Base-by-base conservation (phyloP, 2,888 invertebrate genomes). In the Drosophila tanythrix region DNA sequence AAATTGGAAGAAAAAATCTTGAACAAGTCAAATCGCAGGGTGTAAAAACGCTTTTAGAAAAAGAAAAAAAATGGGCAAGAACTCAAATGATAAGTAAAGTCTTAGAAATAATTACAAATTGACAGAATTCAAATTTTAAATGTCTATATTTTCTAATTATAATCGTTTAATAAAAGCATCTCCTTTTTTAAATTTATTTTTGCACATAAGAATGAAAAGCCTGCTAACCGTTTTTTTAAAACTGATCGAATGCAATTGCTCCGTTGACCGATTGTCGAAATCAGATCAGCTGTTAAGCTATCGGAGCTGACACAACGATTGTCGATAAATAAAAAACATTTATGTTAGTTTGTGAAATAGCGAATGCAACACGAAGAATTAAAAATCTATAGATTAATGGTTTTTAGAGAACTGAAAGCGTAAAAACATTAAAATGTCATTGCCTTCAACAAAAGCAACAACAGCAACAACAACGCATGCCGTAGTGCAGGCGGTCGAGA, bases 401-500 rank as follows among this genome's bases (percentile, higher is more conserved):
- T 38, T 8, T n/a, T 15, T n/a, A 27, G 11, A 21, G 21, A 15
- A 1, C 10, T 13, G 13, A n/a, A 15, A 38, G 6, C 3, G 2
- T 6, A 52, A 25, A 52, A 35, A 10, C 6, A 35, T 13, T n/a
- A 35, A 69, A 52, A 85, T 85, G 85, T 53, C 90, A 1, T 27
- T 90, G 51, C 74, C 74, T 15, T 29, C 70, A 8, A 88, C 76
- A 29, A 90, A 74, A 74, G 73, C 76, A 27, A 81, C 64, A 38
- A 85, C 82, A 29, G 40, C 76, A 3, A 86, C 85, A 7, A 63
- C 66, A 31, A 86, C 89, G 1, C 74, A 86, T 33, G 90, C 89
- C 0, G 89, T 90, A 29, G 90, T 86, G 2, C 79, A 83, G 55
- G 80, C 77, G 6, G 48, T 87, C n/a, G 88, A 89, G 4, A 60